A percentile compares a stretch with the other conserved stretches of the same genome.
Conservation (phyloP, 2,113 vertebrate genomes). For the Craseonycteris thonglongyai region DNA sequence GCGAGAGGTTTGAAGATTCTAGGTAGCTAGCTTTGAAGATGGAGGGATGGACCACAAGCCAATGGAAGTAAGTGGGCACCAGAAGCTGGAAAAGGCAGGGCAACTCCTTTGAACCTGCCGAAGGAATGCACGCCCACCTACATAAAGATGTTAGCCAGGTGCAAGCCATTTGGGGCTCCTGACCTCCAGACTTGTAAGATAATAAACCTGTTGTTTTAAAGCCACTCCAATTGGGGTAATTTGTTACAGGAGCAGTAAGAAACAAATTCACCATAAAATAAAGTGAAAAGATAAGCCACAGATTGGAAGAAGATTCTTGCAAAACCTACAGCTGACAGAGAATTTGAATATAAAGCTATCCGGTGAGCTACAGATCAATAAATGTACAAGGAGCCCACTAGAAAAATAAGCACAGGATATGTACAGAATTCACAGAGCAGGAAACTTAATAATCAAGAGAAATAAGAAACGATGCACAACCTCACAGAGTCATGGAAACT, state of each 20-base stretch:
- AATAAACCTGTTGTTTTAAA: background rate
- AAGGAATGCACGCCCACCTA: background rate
- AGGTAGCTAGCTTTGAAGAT: background rate
- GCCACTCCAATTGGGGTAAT: background rate
- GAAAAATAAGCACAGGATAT: background rate
- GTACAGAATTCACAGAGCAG: background rate
- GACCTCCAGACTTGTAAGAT: background rate
- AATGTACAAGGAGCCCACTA: background rate
- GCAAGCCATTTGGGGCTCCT: background rate
- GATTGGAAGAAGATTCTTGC: background rate
- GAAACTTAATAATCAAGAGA: background rate
- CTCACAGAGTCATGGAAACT: background rate
- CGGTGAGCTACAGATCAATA: background rate
- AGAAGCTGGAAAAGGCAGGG: background rate
- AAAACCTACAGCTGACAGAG: background rate
- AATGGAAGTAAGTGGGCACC: background rate
- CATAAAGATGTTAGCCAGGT: background rate
- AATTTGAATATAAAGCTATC: background rate
- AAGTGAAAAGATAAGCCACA: background rate
- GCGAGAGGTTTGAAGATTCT: background rate
- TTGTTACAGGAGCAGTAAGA: background rate
- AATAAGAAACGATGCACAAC: background rate
- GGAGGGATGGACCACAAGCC: background rate
- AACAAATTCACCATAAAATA: background rate
- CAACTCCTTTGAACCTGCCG: background rate